Evolutionary conservation across 2,888 invertebrate species (phyloP).

Genomic region (Platycheirus albimanus): DNA sequence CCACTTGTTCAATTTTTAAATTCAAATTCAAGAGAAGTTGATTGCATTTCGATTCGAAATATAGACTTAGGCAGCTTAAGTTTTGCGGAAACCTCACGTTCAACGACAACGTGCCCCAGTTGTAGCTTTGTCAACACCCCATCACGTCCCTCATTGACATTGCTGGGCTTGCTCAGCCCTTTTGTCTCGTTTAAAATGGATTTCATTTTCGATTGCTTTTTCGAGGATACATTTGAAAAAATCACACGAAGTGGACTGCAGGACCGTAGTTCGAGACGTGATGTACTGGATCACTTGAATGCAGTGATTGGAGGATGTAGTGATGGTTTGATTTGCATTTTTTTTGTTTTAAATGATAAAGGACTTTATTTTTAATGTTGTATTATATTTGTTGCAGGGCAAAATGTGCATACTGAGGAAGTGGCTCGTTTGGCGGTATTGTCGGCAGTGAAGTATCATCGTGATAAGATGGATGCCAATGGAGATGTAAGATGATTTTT

Average conservation of each 20-base stretch:
- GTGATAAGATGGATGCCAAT: conserved; percentile 79
- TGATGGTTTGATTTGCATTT: conserved; percentile 77
- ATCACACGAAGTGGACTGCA: conserved; percentile 89
- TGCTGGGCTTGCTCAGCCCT: too few species aligned
- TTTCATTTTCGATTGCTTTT: conserved; percentile 90
- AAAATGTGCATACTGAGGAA: conserved; percentile 81
- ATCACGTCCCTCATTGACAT: neutral
- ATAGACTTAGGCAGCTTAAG: conserved; percentile 7
- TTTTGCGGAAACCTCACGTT: neutral
- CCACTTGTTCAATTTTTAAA: neutral
- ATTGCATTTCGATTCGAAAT: conserved; percentile 14
- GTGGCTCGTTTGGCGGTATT: conserved; percentile 81
- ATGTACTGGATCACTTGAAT: conserved; percentile 90
- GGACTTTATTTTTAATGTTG: neutral
- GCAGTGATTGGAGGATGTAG: conserved; percentile 90
- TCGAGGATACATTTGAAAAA: conserved; percentile 88
- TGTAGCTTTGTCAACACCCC: neutral
- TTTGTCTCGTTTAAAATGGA: conserved; percentile 85
- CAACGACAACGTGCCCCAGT: neutral
- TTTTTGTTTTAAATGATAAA: too few species aligned
- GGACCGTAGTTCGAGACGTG: conserved; percentile 87
- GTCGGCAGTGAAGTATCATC: conserved; percentile 81
- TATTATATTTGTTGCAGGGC: conserved; percentile 76
- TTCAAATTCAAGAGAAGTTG: conserved; percentile 34
- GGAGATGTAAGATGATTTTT: conserved; percentile 75